Base-by-base conservation (phyloP, 2,797 vertebrate genomes). In the Oreortyx pictus region DNA sequence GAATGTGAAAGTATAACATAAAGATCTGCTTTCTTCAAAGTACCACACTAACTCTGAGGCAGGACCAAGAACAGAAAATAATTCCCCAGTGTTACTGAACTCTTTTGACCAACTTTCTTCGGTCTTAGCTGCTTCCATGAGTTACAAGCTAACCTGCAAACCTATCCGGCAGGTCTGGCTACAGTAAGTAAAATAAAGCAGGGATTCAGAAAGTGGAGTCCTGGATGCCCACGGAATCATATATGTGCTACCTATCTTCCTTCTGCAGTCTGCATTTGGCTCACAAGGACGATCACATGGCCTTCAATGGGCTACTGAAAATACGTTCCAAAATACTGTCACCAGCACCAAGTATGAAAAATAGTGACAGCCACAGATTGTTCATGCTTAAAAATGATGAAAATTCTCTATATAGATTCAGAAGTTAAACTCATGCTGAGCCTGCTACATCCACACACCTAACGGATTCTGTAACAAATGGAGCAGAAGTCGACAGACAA, bases 391-490 rank as follows among this genome's bases (percentile, higher is more conserved):
- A 20, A 80, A 54, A 27, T 2, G 2, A 27, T 39, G 56, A 1
- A 37, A 67, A 50, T 8, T 64, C 62, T 39, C 67, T 31, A 9
- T 4, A 39, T 11, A 20, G 35, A 59, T 17, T 22, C 15, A 43
- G 25, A 54, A 49, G 77, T 5, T 3, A 49, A 66, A 75, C 5
- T 47, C 89, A 22, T 1, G 1, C 68, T 11, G 31, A 90, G 78
- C 35, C 54, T 12, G 5, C 7, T 46, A 67, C 22, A 59, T 24
- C 47, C 59, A 25, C 72, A 77, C 91, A 94, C 86, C 93, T 96
- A 71, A 41, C 81, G 74, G 78, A 41, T n/a, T 11, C 60, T 39
- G 31, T 1, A 49, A 25, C 82, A 78, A 52, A 72, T 7, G 3
- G 23, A 89, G 79, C 68, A 43, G 1, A 5, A 47, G 80, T 37